Evolutionary conservation across 2,888 invertebrate genomes (phyloP).

Genomic region (Phengaris alcon): DNA sequence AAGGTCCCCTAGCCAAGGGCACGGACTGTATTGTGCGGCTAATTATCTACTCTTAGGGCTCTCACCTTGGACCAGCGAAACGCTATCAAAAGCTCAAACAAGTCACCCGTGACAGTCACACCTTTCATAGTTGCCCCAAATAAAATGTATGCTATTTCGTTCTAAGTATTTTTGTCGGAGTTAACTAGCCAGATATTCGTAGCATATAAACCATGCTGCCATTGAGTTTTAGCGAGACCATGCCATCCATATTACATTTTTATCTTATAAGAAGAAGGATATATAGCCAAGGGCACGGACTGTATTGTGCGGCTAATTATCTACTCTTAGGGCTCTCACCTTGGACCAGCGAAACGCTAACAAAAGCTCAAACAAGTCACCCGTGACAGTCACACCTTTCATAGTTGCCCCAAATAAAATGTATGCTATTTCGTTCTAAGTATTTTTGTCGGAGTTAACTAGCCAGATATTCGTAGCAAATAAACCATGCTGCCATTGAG

Average conservation of each 20-base stretch:
- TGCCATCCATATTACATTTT: too few relatives aligned
- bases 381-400: constrained; percentile 13
- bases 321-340: constrained; percentile 16
- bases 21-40: constrained; percentile 25
- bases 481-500: too few relatives aligned
- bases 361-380: constrained; percentile 21
- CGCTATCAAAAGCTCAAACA: constrained; percentile 15
- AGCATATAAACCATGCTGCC: too few relatives aligned
- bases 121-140: constrained; percentile 6
- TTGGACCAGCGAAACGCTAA: constrained; percentile 2
- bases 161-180: background rate
- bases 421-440: background rate
- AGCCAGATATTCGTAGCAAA: too few relatives aligned
- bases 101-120: constrained; percentile 17
- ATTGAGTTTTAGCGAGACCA: too few relatives aligned
- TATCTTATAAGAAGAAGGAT: too few relatives aligned
- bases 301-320: constrained; percentile 29
- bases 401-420: constrained; percentile 7
- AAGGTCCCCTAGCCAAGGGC: constrained; percentile 10
- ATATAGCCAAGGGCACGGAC: too few relatives aligned
- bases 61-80: constrained; percentile 11
- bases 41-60: constrained; percentile 23
- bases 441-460: background rate
- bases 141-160: background rate
- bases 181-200: background rate